Evolutionary conservation across 2,113 vertebrate species (phyloP).

Genomic region (Cisticola juncidis): DNA sequence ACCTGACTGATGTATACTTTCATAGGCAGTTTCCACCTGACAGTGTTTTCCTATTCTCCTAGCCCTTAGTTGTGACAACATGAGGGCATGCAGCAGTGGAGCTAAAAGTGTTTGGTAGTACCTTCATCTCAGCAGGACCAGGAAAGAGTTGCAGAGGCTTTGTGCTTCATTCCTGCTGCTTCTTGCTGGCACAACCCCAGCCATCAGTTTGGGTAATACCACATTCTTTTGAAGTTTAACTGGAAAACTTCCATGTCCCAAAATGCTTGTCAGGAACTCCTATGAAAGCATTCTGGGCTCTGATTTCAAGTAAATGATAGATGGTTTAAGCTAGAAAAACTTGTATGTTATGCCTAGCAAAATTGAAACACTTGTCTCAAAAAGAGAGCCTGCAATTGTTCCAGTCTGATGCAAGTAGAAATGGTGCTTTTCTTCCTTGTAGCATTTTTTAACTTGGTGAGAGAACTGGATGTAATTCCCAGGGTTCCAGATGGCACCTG

Average conservation of each 20-base stretch:
- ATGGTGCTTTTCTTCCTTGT: background rate
- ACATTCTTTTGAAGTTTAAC: background rate
- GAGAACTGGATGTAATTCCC: background rate
- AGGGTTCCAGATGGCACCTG: constrained; percentile 2
- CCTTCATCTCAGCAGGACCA: background rate
- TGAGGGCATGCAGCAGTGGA: background rate
- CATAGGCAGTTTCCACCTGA: rapidly evolving
- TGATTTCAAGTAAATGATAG: background rate
- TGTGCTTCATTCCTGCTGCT: background rate
- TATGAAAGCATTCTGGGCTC: background rate
- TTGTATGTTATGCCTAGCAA: background rate
- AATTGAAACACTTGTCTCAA: background rate
- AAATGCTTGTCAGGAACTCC: background rate
- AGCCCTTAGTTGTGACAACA: background rate
- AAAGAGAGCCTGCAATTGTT: background rate
- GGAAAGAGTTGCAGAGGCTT: background rate
- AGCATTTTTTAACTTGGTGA: background rate
- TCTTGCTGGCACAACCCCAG: background rate
- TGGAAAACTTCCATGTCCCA: background rate
- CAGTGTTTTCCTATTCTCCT: background rate
- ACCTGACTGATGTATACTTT: background rate
- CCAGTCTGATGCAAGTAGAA: background rate
- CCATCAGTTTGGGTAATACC: background rate
- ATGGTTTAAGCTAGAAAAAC: background rate
- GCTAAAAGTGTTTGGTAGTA: background rate